A percentile compares a stretch with the other conserved stretches of the same genome.
Conservation (phyloP, 2,888 invertebrate species). For the Agapetus fuscipes region DNA sequence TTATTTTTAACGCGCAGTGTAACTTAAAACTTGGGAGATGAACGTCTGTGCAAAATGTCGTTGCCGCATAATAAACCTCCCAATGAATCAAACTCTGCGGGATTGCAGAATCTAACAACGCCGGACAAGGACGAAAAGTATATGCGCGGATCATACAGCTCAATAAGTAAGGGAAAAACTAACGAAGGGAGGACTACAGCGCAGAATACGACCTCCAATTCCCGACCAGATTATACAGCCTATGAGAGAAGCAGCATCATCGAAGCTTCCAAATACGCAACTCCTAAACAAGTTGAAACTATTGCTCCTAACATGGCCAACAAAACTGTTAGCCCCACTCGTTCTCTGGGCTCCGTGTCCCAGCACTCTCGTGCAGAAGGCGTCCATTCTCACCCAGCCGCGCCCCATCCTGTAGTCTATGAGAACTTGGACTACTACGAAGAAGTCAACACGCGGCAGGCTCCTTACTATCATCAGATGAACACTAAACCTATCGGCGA, state of each 20-base stretch:
- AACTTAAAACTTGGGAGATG: no score
- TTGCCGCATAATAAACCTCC: no score
- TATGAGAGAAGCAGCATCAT: conserved; percentile 66
- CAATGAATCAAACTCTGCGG: no score
- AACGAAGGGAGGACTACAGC: no score
- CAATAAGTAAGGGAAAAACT: conserved; percentile 34
- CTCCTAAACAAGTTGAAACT: conserved; percentile 62
- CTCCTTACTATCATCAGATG: conserved; percentile 54
- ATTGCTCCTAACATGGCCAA: conserved; percentile 29
- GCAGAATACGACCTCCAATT: conserved; percentile 25
- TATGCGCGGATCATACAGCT: conserved; percentile 38
- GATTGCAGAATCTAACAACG: conserved; percentile 44
- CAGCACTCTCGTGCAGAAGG: conserved; percentile 45
- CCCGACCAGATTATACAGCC: conserved; percentile 42
- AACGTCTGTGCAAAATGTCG: no score
- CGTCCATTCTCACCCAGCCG: conserved; percentile 34
- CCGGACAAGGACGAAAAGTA: conserved; percentile 43
- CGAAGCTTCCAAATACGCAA: conserved; percentile 67
- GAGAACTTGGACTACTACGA: conserved; percentile 75
- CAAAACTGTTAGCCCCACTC: conserved; percentile 42
- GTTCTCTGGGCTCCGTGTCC: conserved; percentile 51
- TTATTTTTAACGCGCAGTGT: no score
- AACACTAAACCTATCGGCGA: conserved; percentile 22
- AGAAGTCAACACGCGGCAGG: conserved; percentile 45
- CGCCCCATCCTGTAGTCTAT: conserved; percentile 60